Base-by-base conservation (phyloP, 2,797 vertebrate genomes). In the Chaunax sp. region DNA sequence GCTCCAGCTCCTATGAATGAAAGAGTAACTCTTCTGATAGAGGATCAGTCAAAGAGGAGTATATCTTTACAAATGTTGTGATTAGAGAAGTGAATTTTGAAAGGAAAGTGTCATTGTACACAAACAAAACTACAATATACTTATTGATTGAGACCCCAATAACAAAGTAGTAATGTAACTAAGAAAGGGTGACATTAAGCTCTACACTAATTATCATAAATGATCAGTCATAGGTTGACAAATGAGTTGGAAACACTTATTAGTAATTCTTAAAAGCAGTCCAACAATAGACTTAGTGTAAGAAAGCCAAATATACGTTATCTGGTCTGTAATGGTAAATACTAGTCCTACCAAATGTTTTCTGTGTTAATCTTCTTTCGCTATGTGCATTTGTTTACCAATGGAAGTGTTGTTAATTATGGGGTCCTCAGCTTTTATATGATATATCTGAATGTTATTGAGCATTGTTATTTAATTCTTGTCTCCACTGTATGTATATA, bases 401-500 rank as follows among this genome's bases (percentile, higher is more conserved):
- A 87, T 87, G 86, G 80, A 90, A 91, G 85, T 92, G 86, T 92
- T 92, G 83, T 92, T 86, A 88, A 87, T 89, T 64, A 74, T 71
- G 79, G 86, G 81, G 82, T 91, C 83, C 77, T 90, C 84, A 82
- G 82, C 86, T 92, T 90, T 93, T 91, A 82, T 87, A n/a, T n/a
- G n/a, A n/a, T n/a, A 86, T 91, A 90, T 90, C 89, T 93, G 92
- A 94, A 93, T 94, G 93, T 94, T 92, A 92, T 90, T 91, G 92
- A 94, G 83, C 91, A 92, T 89, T 87, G 90, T 92, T 93, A 94
- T 94, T 94, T 94, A 93, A 94, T 92, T 94, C 89, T 87, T 93
- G 89, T 91, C 88, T 92, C 86, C 88, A 92, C 92, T 93, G 90
- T 94, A 92, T 94, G 91, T 94, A 93, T 81, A 94, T 92, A 92